phyloP scores from a whole-genome alignment of 2,888 invertebrate genomes.

The Tiphia femorata region DNA sequence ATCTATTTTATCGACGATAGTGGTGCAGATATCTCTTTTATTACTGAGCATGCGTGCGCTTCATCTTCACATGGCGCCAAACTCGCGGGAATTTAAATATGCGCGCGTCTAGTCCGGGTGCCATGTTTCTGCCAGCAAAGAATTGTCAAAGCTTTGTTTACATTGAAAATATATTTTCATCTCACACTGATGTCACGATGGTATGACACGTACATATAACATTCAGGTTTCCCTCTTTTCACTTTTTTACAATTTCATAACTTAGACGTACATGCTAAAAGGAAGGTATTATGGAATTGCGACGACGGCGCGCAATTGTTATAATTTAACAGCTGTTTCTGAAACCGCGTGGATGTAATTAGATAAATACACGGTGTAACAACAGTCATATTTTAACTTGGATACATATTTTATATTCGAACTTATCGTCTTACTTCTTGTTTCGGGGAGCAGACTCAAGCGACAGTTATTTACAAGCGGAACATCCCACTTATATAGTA shows the following conservation, averaged over 20 bases:
- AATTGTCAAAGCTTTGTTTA: slow-evolving; percentile 17
- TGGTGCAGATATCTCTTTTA: not conserved
- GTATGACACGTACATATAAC: slow-evolving; percentile 33
- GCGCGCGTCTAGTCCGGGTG: not conserved
- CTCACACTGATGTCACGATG: slow-evolving; percentile 30
- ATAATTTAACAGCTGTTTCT: not conserved
- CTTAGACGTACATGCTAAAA: slow-evolving; percentile 23
- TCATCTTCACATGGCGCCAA: too few species aligned
- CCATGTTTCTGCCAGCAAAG: too few species aligned
- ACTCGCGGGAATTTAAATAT: too few species aligned
- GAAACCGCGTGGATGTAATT: too few species aligned
- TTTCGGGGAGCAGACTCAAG: too few species aligned
- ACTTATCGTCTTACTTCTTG: too few species aligned
- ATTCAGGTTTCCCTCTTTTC: slow-evolving; percentile 1
- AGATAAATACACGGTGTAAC: too few species aligned
- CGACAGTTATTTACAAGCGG: too few species aligned
- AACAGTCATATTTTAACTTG: too few species aligned
- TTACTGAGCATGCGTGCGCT: not conserved
- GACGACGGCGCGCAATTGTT: slow-evolving; percentile 6
- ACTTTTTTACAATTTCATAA: slow-evolving; percentile 16
- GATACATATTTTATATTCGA: too few species aligned
- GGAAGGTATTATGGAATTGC: slow-evolving; percentile 14
- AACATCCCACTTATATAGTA: too few species aligned
- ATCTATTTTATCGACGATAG: not conserved
- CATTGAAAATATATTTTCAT: slow-evolving; percentile 51